Conservation (phyloP, 1,140 invertebrate species). For the Drosophila equinoxialis region DNA sequence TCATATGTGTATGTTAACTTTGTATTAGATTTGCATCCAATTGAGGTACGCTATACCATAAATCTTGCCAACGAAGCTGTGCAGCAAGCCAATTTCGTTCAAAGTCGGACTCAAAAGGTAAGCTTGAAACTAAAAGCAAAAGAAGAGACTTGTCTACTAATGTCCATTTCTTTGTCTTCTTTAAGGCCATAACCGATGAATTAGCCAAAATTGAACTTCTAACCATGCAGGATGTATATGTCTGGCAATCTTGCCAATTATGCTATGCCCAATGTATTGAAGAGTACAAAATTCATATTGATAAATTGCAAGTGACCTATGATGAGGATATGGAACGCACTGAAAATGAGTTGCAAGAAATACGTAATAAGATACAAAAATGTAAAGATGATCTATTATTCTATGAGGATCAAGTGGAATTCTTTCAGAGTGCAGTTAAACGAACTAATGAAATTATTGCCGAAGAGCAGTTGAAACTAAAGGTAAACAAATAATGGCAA, state of each 20-base stretch:
- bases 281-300: slow-evolving; percentile 30
- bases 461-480: neutral
- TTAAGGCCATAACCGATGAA: slow-evolving; percentile 37
- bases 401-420: slow-evolving; percentile 22
- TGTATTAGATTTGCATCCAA: slow-evolving; percentile 36
- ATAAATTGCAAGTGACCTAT: slow-evolving; percentile 20
- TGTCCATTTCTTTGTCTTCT: slow-evolving; percentile 6
- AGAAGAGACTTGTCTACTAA: neutral
- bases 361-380: slow-evolving; percentile 33
- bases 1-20: too few relatives aligned
- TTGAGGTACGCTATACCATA: slow-evolving; percentile 51
- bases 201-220: slow-evolving; percentile 11
- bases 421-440: slow-evolving; percentile 39
- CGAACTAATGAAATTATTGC: slow-evolving; percentile 20
- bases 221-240: neutral
- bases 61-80: slow-evolving; percentile 39
- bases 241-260: slow-evolving; percentile 15
- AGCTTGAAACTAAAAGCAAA: neutral
- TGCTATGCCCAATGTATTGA: slow-evolving; percentile 18
- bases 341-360: slow-evolving; percentile 22
- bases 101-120: slow-evolving; percentile 1
- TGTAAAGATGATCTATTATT: slow-evolving; percentile 42
- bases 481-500: slow-evolving; percentile 2
- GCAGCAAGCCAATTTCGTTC: slow-evolving; percentile 25
- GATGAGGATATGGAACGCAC: slow-evolving; percentile 32